A percentile compares a stretch with the other conserved stretches of the same genome.
Conservation (phyloP, 2,113 vertebrate species). For the Isurus oxyrinchus region DNA sequence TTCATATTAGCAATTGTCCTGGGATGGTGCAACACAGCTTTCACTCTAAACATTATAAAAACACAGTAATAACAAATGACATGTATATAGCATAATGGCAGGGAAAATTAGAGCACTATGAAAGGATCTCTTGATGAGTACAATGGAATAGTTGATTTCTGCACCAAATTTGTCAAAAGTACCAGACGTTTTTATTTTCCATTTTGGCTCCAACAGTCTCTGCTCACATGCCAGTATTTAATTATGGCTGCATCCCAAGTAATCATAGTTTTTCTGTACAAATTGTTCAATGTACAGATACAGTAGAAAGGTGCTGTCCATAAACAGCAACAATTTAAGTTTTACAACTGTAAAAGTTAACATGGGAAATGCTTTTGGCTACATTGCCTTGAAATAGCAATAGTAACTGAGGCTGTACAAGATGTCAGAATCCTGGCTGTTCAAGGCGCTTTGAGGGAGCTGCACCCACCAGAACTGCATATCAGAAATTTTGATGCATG, state of each 20-base stretch:
- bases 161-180: conserved; percentile 12
- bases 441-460: neutral
- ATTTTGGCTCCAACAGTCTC: neutral
- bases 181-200: conserved; percentile 22
- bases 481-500: conserved; percentile 15
- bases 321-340: neutral
- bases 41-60: neutral
- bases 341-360: neutral
- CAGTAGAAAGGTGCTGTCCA: no score
- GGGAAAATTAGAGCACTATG: neutral
- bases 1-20: neutral
- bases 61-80: conserved; percentile 17
- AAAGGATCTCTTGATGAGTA: conserved; percentile 1
- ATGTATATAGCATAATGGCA: neutral
- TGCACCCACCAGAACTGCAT: neutral
- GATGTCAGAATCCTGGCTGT: neutral
- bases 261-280: neutral
- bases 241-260: conserved; percentile 5
- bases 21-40: neutral
- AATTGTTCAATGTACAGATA: neutral
- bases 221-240: conserved; percentile 9
- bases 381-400: conserved; percentile 15
- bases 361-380: neutral
- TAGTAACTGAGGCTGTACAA: neutral
- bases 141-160: conserved; percentile 26